Base-by-base conservation (phyloP, 2,797 vertebrate genomes). In the Manis pentadactyla region DNA sequence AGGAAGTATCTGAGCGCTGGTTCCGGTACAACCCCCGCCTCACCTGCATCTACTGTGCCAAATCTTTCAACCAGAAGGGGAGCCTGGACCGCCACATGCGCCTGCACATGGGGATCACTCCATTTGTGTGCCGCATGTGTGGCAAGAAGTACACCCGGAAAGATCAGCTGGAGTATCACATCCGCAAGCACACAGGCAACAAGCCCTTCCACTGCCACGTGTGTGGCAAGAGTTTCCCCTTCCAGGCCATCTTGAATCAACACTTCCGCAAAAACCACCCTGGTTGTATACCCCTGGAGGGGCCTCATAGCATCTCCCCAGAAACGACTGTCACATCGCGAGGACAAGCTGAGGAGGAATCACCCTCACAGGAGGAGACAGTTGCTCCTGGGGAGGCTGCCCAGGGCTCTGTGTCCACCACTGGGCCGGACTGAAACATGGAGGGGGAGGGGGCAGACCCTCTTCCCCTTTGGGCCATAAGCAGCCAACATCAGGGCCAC, bases 191-290 rank as follows among this genome's bases (percentile, higher is more conserved):
- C 99, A 99, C 99, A 0, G 99, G 99, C 97, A 99, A 99, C 99
- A 99, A 99, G 98, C 99, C 99, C 96, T 99, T 99, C 97, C 99
- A 99, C 98, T 99, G 99, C 98, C 99, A 99, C 0, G 99, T 99
- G 66, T 99, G 99, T 1, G 99, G 99, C 59, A 99, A 99, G 97
- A 99, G 99, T 98, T 99, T 99, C 98, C 99, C 99, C 90, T 99
- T 99, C 99, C 99, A 99, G 99, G 99, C 99, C 97, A 99, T 99
- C 98, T 99, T 99, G 97, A 99, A 99, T 99, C 99, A 99, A 99
- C 99, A 99, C 99, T 99, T 99, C 99, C 99, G 99, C 95, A 99
- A 99, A 98, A 99, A 99, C 98, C 99, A 99, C 97, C 99, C 99
- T 0, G 99, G 99, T 98, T 99, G 99, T 37, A 96, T 99, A 90